phyloP scores from a whole-genome alignment of 2,888 invertebrate species.

The Hydropsyche betteni region DNA sequence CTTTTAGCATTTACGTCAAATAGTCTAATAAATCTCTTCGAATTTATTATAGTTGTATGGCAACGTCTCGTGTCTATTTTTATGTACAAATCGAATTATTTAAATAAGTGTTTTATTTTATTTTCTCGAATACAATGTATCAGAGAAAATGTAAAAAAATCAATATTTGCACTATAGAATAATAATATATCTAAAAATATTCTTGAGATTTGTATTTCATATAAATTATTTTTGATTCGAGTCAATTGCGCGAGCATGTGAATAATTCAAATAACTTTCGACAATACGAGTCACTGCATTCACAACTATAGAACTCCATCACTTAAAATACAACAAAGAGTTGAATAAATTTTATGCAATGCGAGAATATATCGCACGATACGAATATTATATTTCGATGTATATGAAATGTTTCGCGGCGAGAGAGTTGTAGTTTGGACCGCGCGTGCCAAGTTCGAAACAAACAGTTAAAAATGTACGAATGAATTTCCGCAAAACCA shows the following conservation, averaged over 20 bases:
- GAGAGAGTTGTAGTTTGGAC: background rate
- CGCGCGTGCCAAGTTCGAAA: constrained; percentile 31
- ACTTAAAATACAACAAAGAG: background rate
- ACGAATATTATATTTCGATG: no score
- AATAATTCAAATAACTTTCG: no score
- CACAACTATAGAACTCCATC: background rate
- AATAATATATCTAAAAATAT: no score
- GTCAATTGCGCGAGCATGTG: no score
- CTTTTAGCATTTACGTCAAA: constrained; percentile 1
- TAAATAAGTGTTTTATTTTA: no score
- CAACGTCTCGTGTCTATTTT: background rate
- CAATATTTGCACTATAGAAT: no score
- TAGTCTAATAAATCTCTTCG: background rate
- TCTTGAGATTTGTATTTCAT: no score
- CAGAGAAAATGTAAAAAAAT: no score
- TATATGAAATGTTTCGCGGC: no score
- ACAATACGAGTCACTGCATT: background rate
- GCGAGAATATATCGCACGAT: no score
- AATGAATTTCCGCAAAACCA: constrained; percentile 30
- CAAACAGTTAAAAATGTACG: constrained; percentile 28
- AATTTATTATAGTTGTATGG: background rate
- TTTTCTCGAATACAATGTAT: no score
- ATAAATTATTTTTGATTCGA: no score
- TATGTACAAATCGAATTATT: background rate
- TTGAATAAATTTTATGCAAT: background rate